Percentiles rank a stretch among this genome's conserved stretches.
Conservation (phyloP, 35 echinoderm and acorn worm genomes). For the Patiria miniata region DNA sequence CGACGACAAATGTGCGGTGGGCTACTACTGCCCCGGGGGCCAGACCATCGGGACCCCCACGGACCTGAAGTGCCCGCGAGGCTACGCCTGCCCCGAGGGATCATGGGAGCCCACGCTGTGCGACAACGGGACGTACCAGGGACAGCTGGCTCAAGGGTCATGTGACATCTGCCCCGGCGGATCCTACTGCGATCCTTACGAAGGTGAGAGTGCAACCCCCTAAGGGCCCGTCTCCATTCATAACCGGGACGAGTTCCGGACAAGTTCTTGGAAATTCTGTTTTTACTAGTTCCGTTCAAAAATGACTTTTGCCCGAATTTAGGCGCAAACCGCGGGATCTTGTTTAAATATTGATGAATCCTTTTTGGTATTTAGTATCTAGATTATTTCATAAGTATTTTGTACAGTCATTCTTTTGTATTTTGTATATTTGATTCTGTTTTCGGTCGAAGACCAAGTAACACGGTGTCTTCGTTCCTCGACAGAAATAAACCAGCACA, state of each 20-base stretch:
- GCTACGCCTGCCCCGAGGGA: slow-evolving; percentile 80
- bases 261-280: neutral
- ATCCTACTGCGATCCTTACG: slow-evolving; percentile 88
- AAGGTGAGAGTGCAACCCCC: slow-evolving; percentile 61
- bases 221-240: neutral
- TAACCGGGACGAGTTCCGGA: no score
- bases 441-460: no score
- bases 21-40: slow-evolving; percentile 96
- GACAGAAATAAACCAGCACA: no score
- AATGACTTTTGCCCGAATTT: no score
- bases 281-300: no score
- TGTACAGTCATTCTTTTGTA: no score
- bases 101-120: slow-evolving; percentile 84
- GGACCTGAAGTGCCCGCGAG: slow-evolving; percentile 70
- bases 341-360: no score
- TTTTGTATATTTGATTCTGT: no score
- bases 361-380: no score
- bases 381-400: no score
- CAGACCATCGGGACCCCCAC: slow-evolving; percentile 72
- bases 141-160: slow-evolving; percentile 50
- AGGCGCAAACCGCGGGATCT: no score
- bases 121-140: slow-evolving; percentile 92
- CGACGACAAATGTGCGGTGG: slow-evolving; percentile 78
- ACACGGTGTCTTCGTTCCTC: no score
- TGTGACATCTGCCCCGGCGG: slow-evolving; percentile 83